These are phyloP conservation scores for Anarrhichthys ocellatus DNA, from an alignment of 2,113 vertebrate species.

Conservation along the genomic window DNA sequence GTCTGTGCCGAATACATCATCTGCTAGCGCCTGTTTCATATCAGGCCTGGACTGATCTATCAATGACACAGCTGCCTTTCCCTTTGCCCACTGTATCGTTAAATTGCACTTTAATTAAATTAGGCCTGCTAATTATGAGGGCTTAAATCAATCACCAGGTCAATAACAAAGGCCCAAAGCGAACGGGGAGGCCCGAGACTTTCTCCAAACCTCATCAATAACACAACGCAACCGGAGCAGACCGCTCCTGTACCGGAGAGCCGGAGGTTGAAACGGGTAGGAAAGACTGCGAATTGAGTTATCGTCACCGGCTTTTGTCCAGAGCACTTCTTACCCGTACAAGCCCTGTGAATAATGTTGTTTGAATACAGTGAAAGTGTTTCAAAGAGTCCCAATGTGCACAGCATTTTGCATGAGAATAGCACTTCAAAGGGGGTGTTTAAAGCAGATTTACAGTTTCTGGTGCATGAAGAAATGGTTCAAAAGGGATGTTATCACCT, in stretches of 20 bases:
- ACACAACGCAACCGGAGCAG: slow-evolving; percentile 70
- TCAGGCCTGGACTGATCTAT: slow-evolving; percentile 80
- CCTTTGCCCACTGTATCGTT: slow-evolving; percentile 82
- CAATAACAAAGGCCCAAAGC: slow-evolving; percentile 83
- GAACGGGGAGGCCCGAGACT: slow-evolving; percentile 69
- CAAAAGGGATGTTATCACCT: slow-evolving; percentile 49
- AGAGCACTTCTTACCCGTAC: slow-evolving; percentile 57
- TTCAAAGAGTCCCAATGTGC: slow-evolving; percentile 33
- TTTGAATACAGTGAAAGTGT: slow-evolving; percentile 38
- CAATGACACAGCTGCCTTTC: slow-evolving; percentile 84
- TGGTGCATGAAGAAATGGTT: slow-evolving; percentile 35
- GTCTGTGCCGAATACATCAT: slow-evolving; percentile 77
- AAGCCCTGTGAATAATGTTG: slow-evolving; percentile 47
- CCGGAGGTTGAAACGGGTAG: slow-evolving; percentile 78
- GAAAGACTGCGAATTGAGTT: slow-evolving; percentile 82
- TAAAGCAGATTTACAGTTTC: slow-evolving; percentile 40
- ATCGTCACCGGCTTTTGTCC: slow-evolving; percentile 75
- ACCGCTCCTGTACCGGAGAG: slow-evolving; percentile 58
- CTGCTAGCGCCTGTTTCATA: slow-evolving; percentile 80
- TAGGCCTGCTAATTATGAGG: slow-evolving; percentile 87
- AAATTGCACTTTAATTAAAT: slow-evolving; percentile 89
- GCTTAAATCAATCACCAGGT: slow-evolving; percentile 87
- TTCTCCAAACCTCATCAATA: slow-evolving; percentile 83
- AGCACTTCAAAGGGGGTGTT: slow-evolving; percentile 58
- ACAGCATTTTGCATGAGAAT: slow-evolving; percentile 26